Conservation (phyloP, 1,140 invertebrate genomes). For the Bombus difficillimus region DNA sequence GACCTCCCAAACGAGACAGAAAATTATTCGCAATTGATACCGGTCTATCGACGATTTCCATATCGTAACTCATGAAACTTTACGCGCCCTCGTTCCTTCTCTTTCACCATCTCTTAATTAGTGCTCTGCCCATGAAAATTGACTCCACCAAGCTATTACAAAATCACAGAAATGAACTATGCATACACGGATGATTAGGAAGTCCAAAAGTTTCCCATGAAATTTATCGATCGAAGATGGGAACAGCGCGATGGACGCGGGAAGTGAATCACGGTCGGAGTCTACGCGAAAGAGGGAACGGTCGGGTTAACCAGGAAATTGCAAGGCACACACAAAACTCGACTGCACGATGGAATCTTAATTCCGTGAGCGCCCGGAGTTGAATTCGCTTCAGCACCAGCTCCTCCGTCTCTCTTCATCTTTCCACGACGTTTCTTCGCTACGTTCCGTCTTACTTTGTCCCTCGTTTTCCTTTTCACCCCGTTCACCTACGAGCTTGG, state of each 20-base stretch:
- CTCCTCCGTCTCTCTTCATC: not conserved
- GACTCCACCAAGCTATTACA: not conserved
- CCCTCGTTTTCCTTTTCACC: not conserved
- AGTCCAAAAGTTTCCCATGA: not conserved
- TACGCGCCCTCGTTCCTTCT: not conserved
- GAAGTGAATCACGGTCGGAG: conserved; percentile 4
- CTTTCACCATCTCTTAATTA: not conserved
- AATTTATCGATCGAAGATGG: not conserved
- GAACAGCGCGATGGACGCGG: not conserved
- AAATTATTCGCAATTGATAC: conserved; percentile 48
- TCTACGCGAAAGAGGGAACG: conserved; percentile 32
- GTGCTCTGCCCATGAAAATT: not conserved
- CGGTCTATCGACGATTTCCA: conserved; percentile 19
- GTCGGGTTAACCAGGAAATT: conserved; percentile 75
- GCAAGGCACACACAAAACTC: conserved; percentile 74
- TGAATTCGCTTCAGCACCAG: conserved; percentile 48
- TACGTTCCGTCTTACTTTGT: conserved; percentile 12
- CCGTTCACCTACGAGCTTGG: not conserved
- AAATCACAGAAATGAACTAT: not conserved
- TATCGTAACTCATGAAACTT: not conserved
- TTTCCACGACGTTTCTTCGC: conserved; percentile 3
- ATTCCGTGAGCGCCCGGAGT: conserved; percentile 64
- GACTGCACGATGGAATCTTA: conserved; percentile 74
- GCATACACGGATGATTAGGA: not conserved
- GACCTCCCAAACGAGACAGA: conserved; percentile 14